Evolutionary conservation across 2,797 vertebrate genomes (phyloP), one percentile per base, ranked within the genome.

Genomic region (Hephaestus fuliginosus): DNA sequence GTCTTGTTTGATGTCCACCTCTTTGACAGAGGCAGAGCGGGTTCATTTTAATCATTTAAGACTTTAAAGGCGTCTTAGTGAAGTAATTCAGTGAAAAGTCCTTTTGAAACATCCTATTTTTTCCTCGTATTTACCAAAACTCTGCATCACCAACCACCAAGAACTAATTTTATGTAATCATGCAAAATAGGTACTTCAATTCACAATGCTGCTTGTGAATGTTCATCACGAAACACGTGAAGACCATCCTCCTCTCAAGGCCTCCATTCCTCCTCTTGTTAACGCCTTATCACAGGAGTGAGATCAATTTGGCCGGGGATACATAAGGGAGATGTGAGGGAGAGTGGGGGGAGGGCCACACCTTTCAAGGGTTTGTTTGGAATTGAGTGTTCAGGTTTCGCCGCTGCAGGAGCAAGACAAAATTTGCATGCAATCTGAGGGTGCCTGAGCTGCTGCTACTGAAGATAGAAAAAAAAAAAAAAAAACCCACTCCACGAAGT

Each of bases 81-180:
- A 70, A 63, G 41, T 51, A 49, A 68, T 63, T 85, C 53, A 81
- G 74, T 84, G 22, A 86, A 76, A 85, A 61, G 70, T 43, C 64
- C 41, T 66, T 25, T 75, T 83, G 5, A 76, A 80, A 62, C 0
- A 2, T 55, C 18, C 33, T 12, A 8, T 30, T 55, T 43, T 17
- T 18, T 9, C 14, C 0, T 64, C 30, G 69, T 84, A 67, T 84
- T 88, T 85, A 81, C 41, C 43, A 30, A 73, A 74, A 43, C 43
- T 13, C 41, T 61, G 28, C 84, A 83, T 84, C 71, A 56, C 46
- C 46, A 87, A 80, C 70, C 65, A 83, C 49, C 70, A 51, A 64
- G 30, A 83, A 79, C 62, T 85, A 89, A 90, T 89, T 86, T 74
- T 44, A 63, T 70, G 68, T 76, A 85, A 91, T 91, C 66, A 49